Percentiles rank a stretch among this genome's conserved stretches.
Conservation (phyloP, 2,888 invertebrate species). For the Hetaerina titia region DNA sequence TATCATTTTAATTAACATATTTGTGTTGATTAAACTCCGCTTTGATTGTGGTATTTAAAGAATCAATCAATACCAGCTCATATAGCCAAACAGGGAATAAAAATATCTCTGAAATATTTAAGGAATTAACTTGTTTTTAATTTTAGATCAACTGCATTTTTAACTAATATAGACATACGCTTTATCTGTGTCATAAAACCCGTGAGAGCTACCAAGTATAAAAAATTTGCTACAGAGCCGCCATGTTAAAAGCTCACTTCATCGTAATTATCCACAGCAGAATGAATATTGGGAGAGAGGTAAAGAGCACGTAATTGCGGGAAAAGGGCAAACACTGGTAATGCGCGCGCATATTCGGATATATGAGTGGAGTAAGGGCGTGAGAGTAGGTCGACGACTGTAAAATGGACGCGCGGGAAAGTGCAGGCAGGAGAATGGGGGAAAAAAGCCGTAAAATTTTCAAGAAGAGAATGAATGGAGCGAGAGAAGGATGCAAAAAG, state of each 20-base stretch:
- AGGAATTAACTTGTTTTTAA: too few relatives aligned
- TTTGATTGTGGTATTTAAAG: too few relatives aligned
- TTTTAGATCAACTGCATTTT: not conserved
- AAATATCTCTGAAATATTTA: too few relatives aligned
- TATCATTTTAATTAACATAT: too few relatives aligned
- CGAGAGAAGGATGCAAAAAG: not conserved
- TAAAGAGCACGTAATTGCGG: not conserved
- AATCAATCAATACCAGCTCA: too few relatives aligned
- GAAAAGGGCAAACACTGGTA: constrained; percentile 8
- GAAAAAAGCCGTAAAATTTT: too few relatives aligned
- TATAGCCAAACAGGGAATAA: too few relatives aligned
- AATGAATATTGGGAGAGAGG: not conserved
- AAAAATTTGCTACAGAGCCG: not conserved
- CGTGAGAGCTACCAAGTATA: not conserved
- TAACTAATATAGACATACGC: not conserved
- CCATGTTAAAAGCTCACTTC: constrained; percentile 5
- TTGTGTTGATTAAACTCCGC: too few relatives aligned
- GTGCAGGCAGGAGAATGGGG: not conserved
- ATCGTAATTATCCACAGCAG: constrained; percentile 17
- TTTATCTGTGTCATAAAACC: not conserved
- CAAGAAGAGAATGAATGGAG: not conserved
- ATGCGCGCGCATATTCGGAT: not conserved
- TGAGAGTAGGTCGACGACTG: not conserved
- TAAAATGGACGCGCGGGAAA: not conserved
- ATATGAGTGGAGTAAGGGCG: not conserved